Evolutionary conservation across 2,888 invertebrate species (phyloP).

Genomic region (Alcis repandata): DNA sequence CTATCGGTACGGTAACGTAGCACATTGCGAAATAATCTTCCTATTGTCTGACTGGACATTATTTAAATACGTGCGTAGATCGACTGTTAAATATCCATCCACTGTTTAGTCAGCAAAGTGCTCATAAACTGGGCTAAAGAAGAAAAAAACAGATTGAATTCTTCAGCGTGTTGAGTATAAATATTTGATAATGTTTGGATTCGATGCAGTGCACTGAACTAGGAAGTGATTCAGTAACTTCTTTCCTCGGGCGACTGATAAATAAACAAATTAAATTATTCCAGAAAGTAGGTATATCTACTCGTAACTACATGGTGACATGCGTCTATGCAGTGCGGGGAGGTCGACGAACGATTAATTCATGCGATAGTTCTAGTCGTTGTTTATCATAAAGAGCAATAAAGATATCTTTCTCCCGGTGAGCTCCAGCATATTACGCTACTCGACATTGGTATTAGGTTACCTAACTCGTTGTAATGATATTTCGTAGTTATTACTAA

Average conservation of each 20-base stretch:
- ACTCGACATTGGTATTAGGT: constrained; percentile 32
- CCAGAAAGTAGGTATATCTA: constrained; percentile 5
- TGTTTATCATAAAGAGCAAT: constrained; percentile 74
- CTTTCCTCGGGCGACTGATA: constrained; percentile 24
- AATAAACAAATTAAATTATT: constrained; percentile 34
- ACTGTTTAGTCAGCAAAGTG: constrained; percentile 38
- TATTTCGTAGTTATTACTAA: background rate
- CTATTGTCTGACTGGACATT: constrained; percentile 36
- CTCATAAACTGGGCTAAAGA: constrained; percentile 35
- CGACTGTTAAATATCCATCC: constrained; percentile 1
- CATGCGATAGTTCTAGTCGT: constrained; percentile 70
- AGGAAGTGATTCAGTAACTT: constrained; percentile 56
- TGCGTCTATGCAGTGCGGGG: constrained; percentile 40
- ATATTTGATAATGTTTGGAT: constrained; percentile 35
- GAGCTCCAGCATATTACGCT: constrained; percentile 51
- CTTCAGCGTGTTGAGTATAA: constrained; percentile 9
- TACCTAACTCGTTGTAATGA: constrained; percentile 1
- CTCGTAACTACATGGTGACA: constrained; percentile 30
- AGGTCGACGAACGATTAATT: constrained; percentile 77
- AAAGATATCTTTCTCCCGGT: constrained; percentile 69
- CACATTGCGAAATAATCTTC: constrained; percentile 34
- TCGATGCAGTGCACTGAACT: constrained; percentile 35
- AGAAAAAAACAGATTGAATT: constrained; percentile 27
- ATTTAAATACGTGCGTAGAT: constrained; percentile 33
- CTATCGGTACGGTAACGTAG: constrained; percentile 16